phyloP scores from a whole-genome alignment of 2,797 vertebrate species.

The Leptatherina wallacei region DNA sequence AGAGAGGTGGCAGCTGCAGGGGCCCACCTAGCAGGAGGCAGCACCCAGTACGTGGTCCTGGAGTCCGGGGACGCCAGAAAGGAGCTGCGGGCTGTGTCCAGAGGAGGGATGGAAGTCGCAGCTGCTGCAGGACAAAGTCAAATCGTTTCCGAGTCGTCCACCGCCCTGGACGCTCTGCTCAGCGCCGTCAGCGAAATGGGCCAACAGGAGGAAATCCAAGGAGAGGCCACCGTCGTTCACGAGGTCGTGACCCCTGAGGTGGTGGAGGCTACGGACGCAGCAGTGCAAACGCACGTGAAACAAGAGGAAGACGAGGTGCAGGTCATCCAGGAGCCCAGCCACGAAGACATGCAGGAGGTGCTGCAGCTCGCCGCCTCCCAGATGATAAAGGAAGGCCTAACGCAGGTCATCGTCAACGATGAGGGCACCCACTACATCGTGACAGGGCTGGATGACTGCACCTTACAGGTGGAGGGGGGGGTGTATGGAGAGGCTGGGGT shows the following conservation, averaged over 20 bases:
- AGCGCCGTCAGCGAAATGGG: constrained; percentile 94
- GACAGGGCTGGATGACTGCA: constrained; percentile 90
- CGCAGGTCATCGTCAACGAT: constrained; percentile 94
- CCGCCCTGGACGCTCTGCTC: constrained; percentile 92
- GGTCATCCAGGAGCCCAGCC: constrained; percentile 81
- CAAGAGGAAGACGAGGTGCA: constrained; percentile 74
- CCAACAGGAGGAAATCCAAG: constrained; percentile 76
- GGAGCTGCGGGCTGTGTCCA: constrained; percentile 55
- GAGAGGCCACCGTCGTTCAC: constrained; percentile 48
- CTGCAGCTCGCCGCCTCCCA: constrained; percentile 93
- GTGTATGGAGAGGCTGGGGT: constrained; percentile 77
- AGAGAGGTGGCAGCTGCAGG: constrained; percentile 73
- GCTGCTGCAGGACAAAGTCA: constrained; percentile 65
- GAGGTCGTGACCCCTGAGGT: constrained; percentile 61
- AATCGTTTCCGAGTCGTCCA: constrained; percentile 83
- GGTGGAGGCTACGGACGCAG: constrained; percentile 56
- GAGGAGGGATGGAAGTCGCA: constrained; percentile 35
- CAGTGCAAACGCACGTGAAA: constrained; percentile 79
- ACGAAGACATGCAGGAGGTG: constrained; percentile 90
- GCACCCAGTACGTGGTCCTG: constrained; percentile 91
- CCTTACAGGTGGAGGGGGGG: constrained; percentile 82
- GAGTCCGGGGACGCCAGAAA: constrained; percentile 78
- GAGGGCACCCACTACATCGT: constrained; percentile 97
- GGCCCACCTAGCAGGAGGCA: constrained; percentile 79
- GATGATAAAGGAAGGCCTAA: constrained; percentile 93